These are phyloP conservation scores for Boloria euphrosyne DNA, from an alignment of 2,888 invertebrate genomes.

Conservation along the genomic window DNA sequence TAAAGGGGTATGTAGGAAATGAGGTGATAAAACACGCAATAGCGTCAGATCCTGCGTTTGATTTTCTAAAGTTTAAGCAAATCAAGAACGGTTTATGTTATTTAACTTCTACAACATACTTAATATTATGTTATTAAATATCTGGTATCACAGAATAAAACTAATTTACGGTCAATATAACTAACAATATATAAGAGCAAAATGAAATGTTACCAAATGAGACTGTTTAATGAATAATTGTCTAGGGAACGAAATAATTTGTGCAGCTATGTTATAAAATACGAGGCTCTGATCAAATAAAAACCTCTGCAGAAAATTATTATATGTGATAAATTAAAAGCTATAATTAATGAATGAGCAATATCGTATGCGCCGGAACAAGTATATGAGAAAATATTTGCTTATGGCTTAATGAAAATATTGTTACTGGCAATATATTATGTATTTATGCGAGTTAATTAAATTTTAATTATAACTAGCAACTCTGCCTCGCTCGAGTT, in stretches of 20 bases:
- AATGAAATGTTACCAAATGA: not conserved
- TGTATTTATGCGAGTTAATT: not conserved
- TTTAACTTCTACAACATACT: not conserved
- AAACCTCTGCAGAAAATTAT: conserved; percentile 41
- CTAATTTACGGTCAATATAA: not conserved
- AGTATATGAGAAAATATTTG: conserved; percentile 26
- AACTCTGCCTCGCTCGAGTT: no score
- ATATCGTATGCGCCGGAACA: conserved; percentile 49
- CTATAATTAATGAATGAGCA: conserved; percentile 66
- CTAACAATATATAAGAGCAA: no score
- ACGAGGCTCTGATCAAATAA: conserved; percentile 6
- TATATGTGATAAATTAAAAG: conserved; percentile 65
- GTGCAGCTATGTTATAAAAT: conserved; percentile 4
- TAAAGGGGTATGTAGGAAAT: no score
- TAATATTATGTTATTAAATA: not conserved
- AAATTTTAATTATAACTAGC: not conserved
- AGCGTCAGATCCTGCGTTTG: no score
- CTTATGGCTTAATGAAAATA: conserved; percentile 7
- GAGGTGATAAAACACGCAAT: no score
- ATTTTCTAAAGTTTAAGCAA: no score
- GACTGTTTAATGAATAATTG: not conserved
- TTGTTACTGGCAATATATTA: not conserved
- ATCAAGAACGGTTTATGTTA: not conserved
- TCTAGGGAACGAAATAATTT: not conserved
- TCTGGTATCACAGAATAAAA: not conserved